Conservation (phyloP, 2,888 invertebrate genomes). For the Andrena fulva region DNA sequence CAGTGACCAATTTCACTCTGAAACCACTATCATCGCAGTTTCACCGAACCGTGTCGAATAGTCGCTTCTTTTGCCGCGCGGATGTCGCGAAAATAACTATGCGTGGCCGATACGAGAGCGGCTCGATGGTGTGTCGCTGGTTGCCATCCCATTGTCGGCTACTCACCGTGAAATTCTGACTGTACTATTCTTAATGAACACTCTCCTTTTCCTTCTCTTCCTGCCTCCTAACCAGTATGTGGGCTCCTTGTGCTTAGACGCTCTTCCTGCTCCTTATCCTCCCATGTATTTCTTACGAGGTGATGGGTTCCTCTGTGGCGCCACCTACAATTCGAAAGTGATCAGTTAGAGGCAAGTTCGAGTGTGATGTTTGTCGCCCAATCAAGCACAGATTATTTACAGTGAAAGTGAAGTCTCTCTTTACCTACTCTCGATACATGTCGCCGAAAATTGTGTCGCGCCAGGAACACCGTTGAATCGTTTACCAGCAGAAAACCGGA, state of each 20-base stretch:
- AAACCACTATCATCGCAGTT: constrained; percentile 70
- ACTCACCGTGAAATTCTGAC: constrained; percentile 71
- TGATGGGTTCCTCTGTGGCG: background rate
- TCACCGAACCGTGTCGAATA: constrained; percentile 72
- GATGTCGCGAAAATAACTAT: constrained; percentile 74
- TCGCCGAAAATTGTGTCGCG: constrained; percentile 34
- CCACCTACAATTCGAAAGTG: background rate
- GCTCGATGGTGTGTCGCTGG: constrained; percentile 27
- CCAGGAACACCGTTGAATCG: constrained; percentile 29
- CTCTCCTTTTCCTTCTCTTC: constrained; percentile 27
- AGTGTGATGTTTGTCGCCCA: background rate
- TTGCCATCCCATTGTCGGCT: constrained; percentile 60
- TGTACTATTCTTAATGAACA: constrained; percentile 66
- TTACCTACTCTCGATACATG: background rate
- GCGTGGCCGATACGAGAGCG: constrained; percentile 61
- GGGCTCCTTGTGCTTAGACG: background rate
- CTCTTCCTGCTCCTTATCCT: constrained; percentile 19
- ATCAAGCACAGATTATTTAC: background rate
- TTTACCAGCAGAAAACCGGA: constrained; percentile 66
- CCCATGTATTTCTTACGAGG: background rate
- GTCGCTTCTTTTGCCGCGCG: constrained; percentile 73
- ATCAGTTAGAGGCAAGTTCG: background rate
- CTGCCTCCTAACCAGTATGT: background rate
- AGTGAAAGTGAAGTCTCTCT: background rate
- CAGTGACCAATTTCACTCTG: constrained; percentile 71